Base-by-base conservation (phyloP, 2,113 vertebrate genomes). In the Hyaena hyaena region DNA sequence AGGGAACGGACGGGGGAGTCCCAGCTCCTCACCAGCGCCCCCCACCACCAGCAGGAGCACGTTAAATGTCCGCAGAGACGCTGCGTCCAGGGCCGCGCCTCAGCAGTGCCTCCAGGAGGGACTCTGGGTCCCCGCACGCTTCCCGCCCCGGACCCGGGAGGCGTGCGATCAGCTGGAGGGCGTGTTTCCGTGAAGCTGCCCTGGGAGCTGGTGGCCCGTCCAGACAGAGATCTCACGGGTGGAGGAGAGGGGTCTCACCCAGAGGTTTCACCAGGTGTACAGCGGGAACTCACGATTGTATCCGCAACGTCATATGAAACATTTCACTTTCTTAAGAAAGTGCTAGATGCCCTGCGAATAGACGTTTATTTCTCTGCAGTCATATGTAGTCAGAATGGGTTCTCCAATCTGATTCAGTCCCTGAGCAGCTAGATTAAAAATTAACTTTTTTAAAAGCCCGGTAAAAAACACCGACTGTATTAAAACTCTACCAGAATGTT, bases 391-490 rank as follows among this genome's bases (percentile, higher is more conserved):
- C 68, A 93, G 17, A 16, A 45, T 65, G 80, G 73, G 15, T 48
- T 95, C 96, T 86, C 94, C 93, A 55, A 33, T 31, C 77, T 28
- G 88, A 93, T 69, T 39, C 74, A 96, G 77, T 66, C 98, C 97
- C 98, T 95, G 95, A 97, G 98, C 83, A 95, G 73, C 88, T 69
- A 53, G 39, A 16, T 45, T 95, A 35, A 96, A 96, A 93, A 2
- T 28, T 26, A 80, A 50, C 43, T 85, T 88, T 91, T 85, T 17
- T 80, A 95, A 95, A 97, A 96, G 85, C 53, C 61, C 82, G 80
- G 45, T 95, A 95, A 68, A 97, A 92, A 98, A 97, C 84, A 97
- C 84, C 63, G 81, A 95, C 53, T 73, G 4, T 93, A 97, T 93
- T 95, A 94, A 97, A 98, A 93, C 33, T 66, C 92, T 87, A 95